These are phyloP conservation scores for Leptestheria dahalacensis DNA, from an alignment of 1,140 invertebrate genomes.

Conservation along the genomic window DNA sequence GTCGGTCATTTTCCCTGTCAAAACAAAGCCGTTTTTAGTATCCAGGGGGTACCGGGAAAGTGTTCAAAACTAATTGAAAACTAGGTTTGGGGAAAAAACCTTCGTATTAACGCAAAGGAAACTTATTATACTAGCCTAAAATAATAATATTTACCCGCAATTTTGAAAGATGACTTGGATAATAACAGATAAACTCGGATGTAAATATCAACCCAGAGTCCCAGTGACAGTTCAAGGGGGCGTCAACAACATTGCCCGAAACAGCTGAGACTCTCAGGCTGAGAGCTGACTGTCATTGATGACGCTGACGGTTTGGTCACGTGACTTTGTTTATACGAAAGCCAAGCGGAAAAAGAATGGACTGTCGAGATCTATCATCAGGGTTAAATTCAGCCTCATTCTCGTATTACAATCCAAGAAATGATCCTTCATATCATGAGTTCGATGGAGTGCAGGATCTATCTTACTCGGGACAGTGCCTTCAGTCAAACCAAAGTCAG, in stretches of 20 bases:
- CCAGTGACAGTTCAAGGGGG: neutral
- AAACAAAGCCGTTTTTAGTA: neutral
- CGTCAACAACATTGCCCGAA: neutral
- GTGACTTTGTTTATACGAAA: neutral
- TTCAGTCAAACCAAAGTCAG: neutral
- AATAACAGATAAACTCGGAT: neutral
- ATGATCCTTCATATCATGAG: neutral
- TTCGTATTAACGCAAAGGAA: neutral
- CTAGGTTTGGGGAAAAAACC: neutral
- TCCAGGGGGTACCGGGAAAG: neutral
- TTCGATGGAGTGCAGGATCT: constrained; percentile 7
- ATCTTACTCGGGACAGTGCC: constrained; percentile 1
- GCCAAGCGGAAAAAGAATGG: neutral
- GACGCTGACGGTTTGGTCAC: no score
- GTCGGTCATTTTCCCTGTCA: constrained; percentile 67
- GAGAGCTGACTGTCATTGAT: no score
- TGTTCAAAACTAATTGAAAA: neutral
- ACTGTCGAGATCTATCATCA: constrained; percentile 1
- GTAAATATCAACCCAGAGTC: neutral
- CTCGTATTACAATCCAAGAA: constrained; percentile 2
- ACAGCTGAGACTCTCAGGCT: neutral
- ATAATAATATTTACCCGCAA: neutral
- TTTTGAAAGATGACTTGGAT: constrained; percentile 3
- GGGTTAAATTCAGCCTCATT: neutral
- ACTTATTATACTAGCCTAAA: neutral